These are phyloP conservation scores for Monoplex corrugatus DNA, from an alignment of 2,888 invertebrate genomes.

Conservation along the genomic window DNA sequence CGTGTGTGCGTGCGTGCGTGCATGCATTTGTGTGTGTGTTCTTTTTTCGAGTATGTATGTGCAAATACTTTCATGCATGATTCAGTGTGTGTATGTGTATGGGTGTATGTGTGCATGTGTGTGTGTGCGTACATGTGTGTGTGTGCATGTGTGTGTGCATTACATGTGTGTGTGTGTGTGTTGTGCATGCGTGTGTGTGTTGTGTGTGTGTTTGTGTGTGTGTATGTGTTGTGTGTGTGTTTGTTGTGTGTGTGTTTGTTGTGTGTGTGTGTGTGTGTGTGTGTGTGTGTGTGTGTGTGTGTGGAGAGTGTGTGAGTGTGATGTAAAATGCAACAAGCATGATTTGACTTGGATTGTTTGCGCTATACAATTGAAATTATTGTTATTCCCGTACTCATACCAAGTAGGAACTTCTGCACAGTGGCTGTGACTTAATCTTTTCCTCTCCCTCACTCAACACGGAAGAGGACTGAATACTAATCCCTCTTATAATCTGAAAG, in stretches of 20 bases:
- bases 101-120: not conserved
- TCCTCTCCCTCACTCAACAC: not conserved
- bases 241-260: too few species aligned
- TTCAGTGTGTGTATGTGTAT: not conserved
- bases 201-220: not conserved
- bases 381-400: too few species aligned
- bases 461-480: not conserved
- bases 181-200: not conserved
- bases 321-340: too few species aligned
- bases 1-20: too few species aligned
- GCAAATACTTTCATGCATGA: too few species aligned
- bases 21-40: too few species aligned
- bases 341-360: too few species aligned
- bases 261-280: not conserved
- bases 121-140: not conserved
- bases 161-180: not conserved
- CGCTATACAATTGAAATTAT: too few species aligned
- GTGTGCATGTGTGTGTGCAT: not conserved
- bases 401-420: too few species aligned
- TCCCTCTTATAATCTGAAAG: not conserved
- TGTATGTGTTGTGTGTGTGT: too few species aligned
- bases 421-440: not conserved
- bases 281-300: not conserved
- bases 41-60: too few species aligned
- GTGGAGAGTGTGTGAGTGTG: too few species aligned